These are phyloP conservation scores for Malurus alboscapulatus DNA, from an alignment of 2,113 vertebrate species.

Conservation along the genomic window DNA sequence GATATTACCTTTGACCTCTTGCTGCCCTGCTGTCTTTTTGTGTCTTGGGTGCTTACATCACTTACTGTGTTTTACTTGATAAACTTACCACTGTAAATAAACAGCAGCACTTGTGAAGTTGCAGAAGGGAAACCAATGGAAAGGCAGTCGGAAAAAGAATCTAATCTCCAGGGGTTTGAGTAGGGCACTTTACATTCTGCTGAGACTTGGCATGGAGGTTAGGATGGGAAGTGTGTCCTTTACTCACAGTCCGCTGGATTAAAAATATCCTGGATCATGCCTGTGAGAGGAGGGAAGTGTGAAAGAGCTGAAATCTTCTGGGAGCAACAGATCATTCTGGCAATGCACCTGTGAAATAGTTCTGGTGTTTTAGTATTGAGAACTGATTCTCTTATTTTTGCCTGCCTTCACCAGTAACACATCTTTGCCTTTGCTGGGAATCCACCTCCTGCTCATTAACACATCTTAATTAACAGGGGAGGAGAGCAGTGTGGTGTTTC, in stretches of 20 bases:
- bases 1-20: background rate
- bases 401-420: background rate
- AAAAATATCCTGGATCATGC: conserved; percentile 42
- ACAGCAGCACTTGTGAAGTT: background rate
- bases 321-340: background rate
- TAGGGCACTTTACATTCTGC: background rate
- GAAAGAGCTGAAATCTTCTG: background rate
- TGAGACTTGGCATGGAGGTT: conserved; percentile 43
- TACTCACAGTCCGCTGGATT: background rate
- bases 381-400: background rate
- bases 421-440: background rate
- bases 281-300: conserved; percentile 40
- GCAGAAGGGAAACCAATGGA: conserved; percentile 1
- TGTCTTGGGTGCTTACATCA: background rate
- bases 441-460: background rate
- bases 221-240: conserved; percentile 54
- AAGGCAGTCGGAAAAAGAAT: background rate
- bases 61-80: background rate
- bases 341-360: conserved; percentile 9
- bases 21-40: background rate
- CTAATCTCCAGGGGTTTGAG: background rate
- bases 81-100: conserved; percentile 11
- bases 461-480: background rate
- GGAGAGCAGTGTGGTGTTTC: background rate
- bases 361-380: background rate